These are phyloP conservation scores for Serrognathus titanus DNA, from an alignment of 2,888 invertebrate species.

Conservation along the genomic window DNA sequence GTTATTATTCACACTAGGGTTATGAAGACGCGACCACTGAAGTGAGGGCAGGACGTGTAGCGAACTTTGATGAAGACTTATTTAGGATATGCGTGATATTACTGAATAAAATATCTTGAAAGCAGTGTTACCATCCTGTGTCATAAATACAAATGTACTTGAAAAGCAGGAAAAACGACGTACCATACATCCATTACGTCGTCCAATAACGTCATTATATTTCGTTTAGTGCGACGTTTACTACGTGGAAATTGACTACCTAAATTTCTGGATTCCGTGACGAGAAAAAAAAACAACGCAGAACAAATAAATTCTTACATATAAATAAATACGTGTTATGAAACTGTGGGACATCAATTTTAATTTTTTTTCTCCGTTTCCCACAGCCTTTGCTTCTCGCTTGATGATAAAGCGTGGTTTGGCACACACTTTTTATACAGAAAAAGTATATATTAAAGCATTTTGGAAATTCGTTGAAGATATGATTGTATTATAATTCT, in stretches of 20 bases:
- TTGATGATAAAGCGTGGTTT: too few species aligned
- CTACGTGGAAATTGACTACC: slow-evolving; percentile 1
- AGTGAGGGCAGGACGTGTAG: slow-evolving; percentile 26
- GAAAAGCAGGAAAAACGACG: background rate
- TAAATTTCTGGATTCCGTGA: slow-evolving; percentile 10
- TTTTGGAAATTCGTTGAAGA: too few species aligned
- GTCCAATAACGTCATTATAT: slow-evolving; percentile 14
- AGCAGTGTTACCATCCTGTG: background rate
- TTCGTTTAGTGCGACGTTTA: slow-evolving; percentile 19
- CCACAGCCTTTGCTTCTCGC: too few species aligned
- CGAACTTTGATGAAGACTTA: slow-evolving; percentile 31
- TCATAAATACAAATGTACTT: background rate
- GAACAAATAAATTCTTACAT: background rate
- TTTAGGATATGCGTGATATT: slow-evolving; percentile 26
- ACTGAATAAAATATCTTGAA: slow-evolving; percentile 13
- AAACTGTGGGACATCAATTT: too few species aligned
- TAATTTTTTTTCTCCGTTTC: too few species aligned
- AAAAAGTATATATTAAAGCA: too few species aligned
- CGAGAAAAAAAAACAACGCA: background rate
- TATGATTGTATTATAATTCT: too few species aligned
- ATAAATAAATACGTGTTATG: too few species aligned
- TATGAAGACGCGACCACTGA: slow-evolving; percentile 31
- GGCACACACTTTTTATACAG: too few species aligned
- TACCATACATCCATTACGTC: background rate
- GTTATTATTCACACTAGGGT: slow-evolving; percentile 37